Base-by-base conservation (phyloP, 2,113 vertebrate genomes). In the Probosciger aterrimus region DNA sequence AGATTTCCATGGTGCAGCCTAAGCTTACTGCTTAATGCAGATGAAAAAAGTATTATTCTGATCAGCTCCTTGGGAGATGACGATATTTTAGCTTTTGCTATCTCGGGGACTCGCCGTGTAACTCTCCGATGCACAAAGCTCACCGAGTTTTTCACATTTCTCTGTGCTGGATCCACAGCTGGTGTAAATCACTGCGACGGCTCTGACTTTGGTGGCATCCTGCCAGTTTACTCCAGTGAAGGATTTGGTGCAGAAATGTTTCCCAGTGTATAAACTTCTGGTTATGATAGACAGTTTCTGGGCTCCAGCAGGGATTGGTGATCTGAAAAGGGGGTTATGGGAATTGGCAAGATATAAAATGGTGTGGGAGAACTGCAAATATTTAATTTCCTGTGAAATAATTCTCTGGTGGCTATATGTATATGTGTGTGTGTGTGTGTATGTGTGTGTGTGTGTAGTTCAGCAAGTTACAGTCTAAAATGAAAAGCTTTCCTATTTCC, bases 331-430 rank as follows among this genome's bases (percentile, higher is more conserved):
- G 83, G 93, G 88, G 93, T 96, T 96, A 96, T 89, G 90, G 93
- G 82, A 96, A 83, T 10, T 87, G 95, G 94, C 94, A 96, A 91
- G 86, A 75, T 87, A 95, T 88, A 88, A 96, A 96, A 89, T 83
- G 77, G 64, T 93, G 88, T 85, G 60, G 70, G 92, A 95, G 86
- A 95, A 80, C 62, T 91, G 89, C 84, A 94, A 95, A 95, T 90
- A 94, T 90, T 96, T 96, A 95, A 97, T 94, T 94, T 93, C 90
- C 82, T 93, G 89, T 76, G 86, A 96, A 96, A 95, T 84, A 96
- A 95, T 93, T 97, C 94, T 86, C 90, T 53, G 39, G 88, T 76
- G 92, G 41, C 3, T 89, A 55, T 67, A 68, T 65, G 57, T 55
- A 53, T 53, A 39, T 88, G 10, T 4, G 15, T 1, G 37, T 22